A percentile compares a stretch with the other conserved stretches of the same genome.
Evolutionary conservation across 2,888 invertebrate genomes (phyloP).

Genomic region (Clanis bilineata): DNA sequence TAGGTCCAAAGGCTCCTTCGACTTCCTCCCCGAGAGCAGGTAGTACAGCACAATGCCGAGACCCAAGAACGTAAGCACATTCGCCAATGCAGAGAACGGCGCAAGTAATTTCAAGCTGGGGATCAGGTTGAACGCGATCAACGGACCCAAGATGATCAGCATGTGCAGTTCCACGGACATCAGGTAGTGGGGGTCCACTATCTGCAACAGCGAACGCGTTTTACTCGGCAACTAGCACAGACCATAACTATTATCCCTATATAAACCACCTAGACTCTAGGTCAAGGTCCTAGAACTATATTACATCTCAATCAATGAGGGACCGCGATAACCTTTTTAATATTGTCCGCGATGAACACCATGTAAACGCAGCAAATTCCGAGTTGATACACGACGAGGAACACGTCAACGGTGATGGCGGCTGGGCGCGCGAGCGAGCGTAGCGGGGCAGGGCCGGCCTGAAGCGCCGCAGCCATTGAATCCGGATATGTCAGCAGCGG

Average conservation of each 20-base stretch:
- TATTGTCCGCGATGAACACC: slow-evolving; percentile 94
- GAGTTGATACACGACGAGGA: slow-evolving; percentile 93
- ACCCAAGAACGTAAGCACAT: slow-evolving; percentile 90
- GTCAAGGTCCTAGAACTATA: too few species aligned
- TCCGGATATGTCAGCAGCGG: slow-evolving; percentile 92
- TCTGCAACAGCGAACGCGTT: slow-evolving; percentile 60
- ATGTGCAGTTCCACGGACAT: slow-evolving; percentile 85
- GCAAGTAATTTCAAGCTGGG: slow-evolving; percentile 93
- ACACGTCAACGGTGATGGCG: slow-evolving; percentile 84
- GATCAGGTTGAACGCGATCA: slow-evolving; percentile 91
- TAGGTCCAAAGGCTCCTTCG: slow-evolving; percentile 82
- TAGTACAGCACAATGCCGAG: slow-evolving; percentile 94
- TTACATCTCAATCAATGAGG: background rate
- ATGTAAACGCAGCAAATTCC: slow-evolving; percentile 98
- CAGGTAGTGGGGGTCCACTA: slow-evolving; percentile 53
- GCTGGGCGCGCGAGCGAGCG: slow-evolving; percentile 83
- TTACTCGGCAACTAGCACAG: too few species aligned
- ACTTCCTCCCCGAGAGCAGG: slow-evolving; percentile 88
- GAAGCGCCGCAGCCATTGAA: slow-evolving; percentile 90
- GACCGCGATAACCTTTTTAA: slow-evolving; percentile 82
- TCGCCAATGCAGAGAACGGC: slow-evolving; percentile 94
- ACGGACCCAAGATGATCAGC: slow-evolving; percentile 87
- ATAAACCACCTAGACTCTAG: too few species aligned
- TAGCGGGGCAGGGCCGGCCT: slow-evolving; percentile 86
- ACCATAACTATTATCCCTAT: too few species aligned